Conservation (phyloP, 2,113 vertebrate genomes). For the Muscicapa adusta region DNA sequence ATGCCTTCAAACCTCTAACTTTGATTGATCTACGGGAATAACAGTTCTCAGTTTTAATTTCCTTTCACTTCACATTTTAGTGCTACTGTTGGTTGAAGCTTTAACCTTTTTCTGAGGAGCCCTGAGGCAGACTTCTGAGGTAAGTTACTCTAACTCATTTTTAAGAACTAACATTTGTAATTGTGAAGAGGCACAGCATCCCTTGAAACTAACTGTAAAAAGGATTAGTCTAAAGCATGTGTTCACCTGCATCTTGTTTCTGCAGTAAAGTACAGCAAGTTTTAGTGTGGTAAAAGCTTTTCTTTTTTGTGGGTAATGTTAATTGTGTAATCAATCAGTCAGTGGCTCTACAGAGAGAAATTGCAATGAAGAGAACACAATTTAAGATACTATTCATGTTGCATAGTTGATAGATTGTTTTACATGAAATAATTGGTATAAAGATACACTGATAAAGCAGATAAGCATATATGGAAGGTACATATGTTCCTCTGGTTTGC, state of each 20-base stretch:
- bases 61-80: background rate
- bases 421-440: background rate
- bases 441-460: background rate
- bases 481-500: rapidly evolving
- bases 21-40: background rate
- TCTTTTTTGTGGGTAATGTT: background rate
- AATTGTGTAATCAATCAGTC: background rate
- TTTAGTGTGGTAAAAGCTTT: background rate
- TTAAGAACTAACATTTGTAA: background rate
- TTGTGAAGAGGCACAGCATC: background rate
- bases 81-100: background rate
- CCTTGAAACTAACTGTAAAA: background rate
- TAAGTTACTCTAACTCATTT: background rate
- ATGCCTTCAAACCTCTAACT: background rate
- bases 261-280: background rate
- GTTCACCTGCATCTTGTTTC: background rate
- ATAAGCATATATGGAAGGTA: background rate
- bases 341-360: background rate
- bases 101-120: background rate
- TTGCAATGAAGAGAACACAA: background rate
- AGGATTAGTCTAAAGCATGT: background rate
- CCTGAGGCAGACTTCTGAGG: background rate
- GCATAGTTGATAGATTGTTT: background rate
- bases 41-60: background rate
- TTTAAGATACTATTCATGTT: background rate